Conservation (phyloP, 2,113 vertebrate genomes). For the Tyto alba region DNA sequence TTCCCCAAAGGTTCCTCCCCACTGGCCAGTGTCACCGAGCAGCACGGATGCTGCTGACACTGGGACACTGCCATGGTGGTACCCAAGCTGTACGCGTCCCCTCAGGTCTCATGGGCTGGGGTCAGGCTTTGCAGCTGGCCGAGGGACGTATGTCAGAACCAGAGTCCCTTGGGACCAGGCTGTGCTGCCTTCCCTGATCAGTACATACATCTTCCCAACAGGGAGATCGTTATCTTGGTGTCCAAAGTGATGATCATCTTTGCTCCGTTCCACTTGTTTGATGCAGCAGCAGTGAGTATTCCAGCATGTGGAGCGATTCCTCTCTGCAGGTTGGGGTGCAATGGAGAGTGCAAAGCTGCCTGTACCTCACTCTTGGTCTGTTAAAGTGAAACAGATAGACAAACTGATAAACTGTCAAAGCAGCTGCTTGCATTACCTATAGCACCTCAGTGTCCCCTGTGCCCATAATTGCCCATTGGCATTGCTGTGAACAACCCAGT, state of each 20-base stretch:
- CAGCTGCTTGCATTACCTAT: not conserved
- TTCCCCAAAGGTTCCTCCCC: not conserved
- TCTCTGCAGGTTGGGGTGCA: not conserved
- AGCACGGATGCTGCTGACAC: not conserved
- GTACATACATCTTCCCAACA: conserved; percentile 6
- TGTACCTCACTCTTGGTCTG: not conserved
- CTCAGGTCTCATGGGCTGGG: not conserved
- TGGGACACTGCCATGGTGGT: not conserved
- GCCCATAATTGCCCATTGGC: not conserved
- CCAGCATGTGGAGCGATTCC: rapidly evolving
- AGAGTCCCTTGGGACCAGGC: not conserved
- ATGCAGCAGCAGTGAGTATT: conserved; percentile 71
- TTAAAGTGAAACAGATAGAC: not conserved
- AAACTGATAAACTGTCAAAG: not conserved
- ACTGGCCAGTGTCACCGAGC: not conserved
- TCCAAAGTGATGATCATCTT: conserved; percentile 68
- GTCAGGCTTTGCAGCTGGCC: not conserved
- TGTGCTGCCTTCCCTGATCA: not conserved
- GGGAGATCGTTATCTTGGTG: conserved; percentile 60
- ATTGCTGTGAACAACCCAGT: not conserved
- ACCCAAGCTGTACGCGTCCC: not conserved
- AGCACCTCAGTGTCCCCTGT: not conserved
- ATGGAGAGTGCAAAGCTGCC: not conserved
- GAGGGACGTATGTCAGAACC: not conserved
- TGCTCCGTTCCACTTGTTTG: conserved; percentile 62